Evolutionary conservation across 2,888 invertebrate genomes (phyloP), one percentile per base, ranked within the genome.

Genomic region (Cheilosia urbana): DNA sequence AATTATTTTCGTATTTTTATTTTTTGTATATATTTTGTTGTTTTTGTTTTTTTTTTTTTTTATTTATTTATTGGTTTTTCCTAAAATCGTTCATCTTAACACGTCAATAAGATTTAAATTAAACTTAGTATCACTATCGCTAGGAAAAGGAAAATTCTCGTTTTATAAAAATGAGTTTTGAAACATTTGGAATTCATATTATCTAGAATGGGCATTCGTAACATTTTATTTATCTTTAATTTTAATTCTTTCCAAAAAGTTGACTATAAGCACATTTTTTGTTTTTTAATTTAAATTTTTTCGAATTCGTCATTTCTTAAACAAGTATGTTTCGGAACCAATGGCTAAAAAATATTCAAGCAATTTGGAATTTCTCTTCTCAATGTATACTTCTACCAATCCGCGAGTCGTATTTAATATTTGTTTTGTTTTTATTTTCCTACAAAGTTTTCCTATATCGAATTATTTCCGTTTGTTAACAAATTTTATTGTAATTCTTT

Each of bases 141-240:
- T 73, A 75, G 27, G 47, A 78, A 75, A 66, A 51, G 34, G 60
- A 68, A 80, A 65, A 40, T 68, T 62, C 19, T 75, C 45, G 57
- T 84, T 65, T 75, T 84, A 75, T 79, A 84, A 84, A 83, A 83
- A 83, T 78, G 78, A 83, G 83, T 78, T 55, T 72, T 73, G 34
- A 68, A 84, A 75, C 37, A 78, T 21, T 68, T 79, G 62, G 65
- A 76, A 76, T 75, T 45, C 53, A 40, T 55, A 13, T 24, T 51
- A 53, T 45, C 47, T 63, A 13, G 15, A 34, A 37, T 42, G 27
- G 21, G 58, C 76, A 15, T 27, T 49, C 62, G 15, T 60, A 58
- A 62, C 65, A 47, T 47, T n/a, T 21, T 27, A n/a, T 55, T 27
- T 30, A 27, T 19, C 34, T 34, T 66, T 30, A 24, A 40, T 17